phyloP scores from a whole-genome alignment of 2,888 invertebrate genomes.

The Galerucella calmariensis region DNA sequence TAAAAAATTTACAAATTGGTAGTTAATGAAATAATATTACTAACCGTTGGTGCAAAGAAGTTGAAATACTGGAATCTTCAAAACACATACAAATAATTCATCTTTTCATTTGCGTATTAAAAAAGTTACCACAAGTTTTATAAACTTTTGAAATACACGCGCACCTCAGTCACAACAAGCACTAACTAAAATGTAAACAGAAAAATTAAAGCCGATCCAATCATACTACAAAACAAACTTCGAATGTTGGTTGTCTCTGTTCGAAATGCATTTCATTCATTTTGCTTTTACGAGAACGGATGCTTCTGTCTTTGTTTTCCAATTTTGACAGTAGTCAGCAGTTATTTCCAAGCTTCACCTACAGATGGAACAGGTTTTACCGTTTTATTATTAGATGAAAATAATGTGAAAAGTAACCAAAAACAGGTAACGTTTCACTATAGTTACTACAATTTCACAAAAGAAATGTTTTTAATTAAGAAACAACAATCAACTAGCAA shows the following conservation, averaged over 20 bases:
- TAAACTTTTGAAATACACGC: conserved; percentile 26
- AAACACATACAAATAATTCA: conserved; percentile 2
- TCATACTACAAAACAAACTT: conserved; percentile 21
- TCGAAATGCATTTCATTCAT: not conserved
- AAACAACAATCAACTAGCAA: not conserved
- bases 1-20: not conserved
- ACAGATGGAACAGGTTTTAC: not conserved
- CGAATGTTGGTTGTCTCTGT: conserved; percentile 8
- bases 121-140: conserved; percentile 10
- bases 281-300: not conserved
- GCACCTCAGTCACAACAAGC: conserved; percentile 18
- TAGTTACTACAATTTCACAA: not conserved
- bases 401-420: not conserved
- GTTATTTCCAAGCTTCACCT: not conserved
- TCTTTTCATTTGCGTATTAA: not conserved
- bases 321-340: not conserved
- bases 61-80: not conserved
- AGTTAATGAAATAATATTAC: not conserved
- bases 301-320: not conserved
- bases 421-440: not conserved
- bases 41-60: not conserved
- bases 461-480: not conserved
- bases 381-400: not conserved
- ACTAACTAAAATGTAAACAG: conserved; percentile 32
- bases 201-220: conserved; percentile 27